phyloP scores from a whole-genome alignment of 2,113 vertebrate genomes.

The Microcebus murinus region DNA sequence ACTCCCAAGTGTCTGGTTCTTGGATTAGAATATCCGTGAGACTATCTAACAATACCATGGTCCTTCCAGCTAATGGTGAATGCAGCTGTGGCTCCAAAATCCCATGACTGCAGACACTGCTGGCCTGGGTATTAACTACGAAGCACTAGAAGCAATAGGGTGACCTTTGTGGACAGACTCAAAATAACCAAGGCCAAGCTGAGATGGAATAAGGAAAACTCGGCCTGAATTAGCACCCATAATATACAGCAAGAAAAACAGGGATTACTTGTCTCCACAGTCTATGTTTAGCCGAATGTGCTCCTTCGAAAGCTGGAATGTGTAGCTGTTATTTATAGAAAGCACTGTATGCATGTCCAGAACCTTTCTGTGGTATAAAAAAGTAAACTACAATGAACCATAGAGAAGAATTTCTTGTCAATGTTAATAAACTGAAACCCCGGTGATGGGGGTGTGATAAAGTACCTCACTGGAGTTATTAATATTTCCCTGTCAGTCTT shows the following conservation, averaged over 20 bases:
- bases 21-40: neutral
- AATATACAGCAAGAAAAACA: conserved; percentile 52
- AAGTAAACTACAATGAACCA: neutral
- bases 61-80: neutral
- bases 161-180: neutral
- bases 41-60: neutral
- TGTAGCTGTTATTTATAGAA: conserved; percentile 65
- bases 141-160: neutral
- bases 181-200: conserved; percentile 37
- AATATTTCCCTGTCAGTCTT: neutral
- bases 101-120: neutral
- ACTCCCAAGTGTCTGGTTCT: neutral
- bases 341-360: neutral
- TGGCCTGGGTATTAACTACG: neutral
- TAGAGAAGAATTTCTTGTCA: neutral
- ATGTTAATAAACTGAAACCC: neutral
- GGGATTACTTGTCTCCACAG: conserved; percentile 21
- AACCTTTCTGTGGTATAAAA: conserved; percentile 25
- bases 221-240: conserved; percentile 43
- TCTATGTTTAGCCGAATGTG: conserved; percentile 69
- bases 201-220: neutral
- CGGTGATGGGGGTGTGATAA: neutral
- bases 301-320: conserved; percentile 65
- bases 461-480: neutral
- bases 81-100: neutral